These are phyloP conservation scores for Clostera curtula DNA, from an alignment of 2,888 invertebrate genomes.

Conservation along the genomic window DNA sequence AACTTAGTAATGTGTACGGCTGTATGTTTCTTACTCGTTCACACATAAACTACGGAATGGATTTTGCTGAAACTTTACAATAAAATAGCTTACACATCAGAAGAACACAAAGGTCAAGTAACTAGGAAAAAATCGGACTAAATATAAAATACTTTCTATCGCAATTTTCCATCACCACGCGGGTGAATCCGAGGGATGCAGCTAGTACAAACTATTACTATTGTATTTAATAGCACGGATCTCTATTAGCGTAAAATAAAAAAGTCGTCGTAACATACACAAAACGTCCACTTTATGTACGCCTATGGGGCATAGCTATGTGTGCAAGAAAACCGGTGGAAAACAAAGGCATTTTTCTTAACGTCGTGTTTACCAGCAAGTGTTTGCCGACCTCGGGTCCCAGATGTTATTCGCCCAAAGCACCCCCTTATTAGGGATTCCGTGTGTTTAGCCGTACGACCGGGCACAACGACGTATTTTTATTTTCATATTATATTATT, in stretches of 20 bases:
- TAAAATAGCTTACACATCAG: too few species aligned
- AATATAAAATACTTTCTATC: too few species aligned
- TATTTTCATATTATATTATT: conserved; percentile 41
- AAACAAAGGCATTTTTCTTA: conserved; percentile 69
- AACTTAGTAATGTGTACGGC: too few species aligned
- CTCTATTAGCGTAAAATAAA: conserved; percentile 15
- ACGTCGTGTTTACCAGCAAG: conserved; percentile 62
- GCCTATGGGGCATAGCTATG: conserved; percentile 35
- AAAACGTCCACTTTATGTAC: conserved; percentile 11
- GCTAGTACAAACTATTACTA: too few species aligned
- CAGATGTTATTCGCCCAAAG: conserved; percentile 71
- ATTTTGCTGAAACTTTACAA: too few species aligned
- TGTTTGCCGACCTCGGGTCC: conserved; percentile 63
- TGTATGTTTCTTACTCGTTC: too few species aligned
- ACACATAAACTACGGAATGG: too few species aligned
- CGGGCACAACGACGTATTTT: conserved; percentile 46
- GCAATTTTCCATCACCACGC: too few species aligned
- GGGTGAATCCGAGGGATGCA: too few species aligned
- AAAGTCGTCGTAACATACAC: conserved; percentile 10
- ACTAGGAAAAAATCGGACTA: too few species aligned
- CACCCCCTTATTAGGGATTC: conserved; percentile 70
- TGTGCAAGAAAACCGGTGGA: conserved; percentile 43
- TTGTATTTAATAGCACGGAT: too few species aligned
- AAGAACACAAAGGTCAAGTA: too few species aligned
- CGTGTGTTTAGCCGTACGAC: conserved; percentile 50